A percentile compares a stretch with the other conserved stretches of the same genome.
Conservation (phyloP, 2,888 invertebrate species). For the Trichogramma evanescens region DNA sequence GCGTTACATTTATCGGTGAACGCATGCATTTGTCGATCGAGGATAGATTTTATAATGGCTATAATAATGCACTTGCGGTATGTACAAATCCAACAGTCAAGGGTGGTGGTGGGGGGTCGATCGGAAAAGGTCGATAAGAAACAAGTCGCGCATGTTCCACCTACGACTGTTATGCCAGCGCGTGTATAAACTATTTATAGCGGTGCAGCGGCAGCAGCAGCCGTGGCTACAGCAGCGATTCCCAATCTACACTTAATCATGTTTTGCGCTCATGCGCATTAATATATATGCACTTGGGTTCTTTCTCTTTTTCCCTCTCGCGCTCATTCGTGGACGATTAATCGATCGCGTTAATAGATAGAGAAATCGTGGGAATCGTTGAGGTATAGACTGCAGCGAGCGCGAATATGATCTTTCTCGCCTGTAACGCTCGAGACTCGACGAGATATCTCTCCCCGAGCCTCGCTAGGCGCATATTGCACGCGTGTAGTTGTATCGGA, state of each 20-base stretch:
- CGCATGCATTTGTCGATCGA: conserved; percentile 10
- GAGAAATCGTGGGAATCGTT: conserved; percentile 31
- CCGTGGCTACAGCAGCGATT: conserved; percentile 19
- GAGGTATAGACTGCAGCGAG: conserved; percentile 12
- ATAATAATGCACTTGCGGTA: conserved; percentile 15
- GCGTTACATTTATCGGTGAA: too few species aligned
- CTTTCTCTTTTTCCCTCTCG: neutral
- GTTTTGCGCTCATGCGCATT: conserved; percentile 5
- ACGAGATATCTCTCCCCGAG: too few species aligned
- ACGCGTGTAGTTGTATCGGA: too few species aligned
- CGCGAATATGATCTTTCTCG: neutral
- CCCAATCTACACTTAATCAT: conserved; percentile 26
- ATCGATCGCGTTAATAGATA: conserved; percentile 30
- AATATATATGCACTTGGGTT: too few species aligned
- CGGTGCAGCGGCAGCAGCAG: neutral
- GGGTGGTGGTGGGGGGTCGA: neutral
- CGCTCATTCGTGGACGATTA: conserved; percentile 21
- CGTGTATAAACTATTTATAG: neutral
- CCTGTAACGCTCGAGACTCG: too few species aligned
- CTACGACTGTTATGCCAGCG: conserved; percentile 12
- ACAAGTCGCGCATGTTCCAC: conserved; percentile 5
- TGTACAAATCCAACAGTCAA: neutral
- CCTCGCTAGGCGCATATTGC: too few species aligned
- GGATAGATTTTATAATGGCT: neutral
- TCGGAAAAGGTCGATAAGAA: neutral